Evolutionary conservation across 2,888 invertebrate species (phyloP), one percentile per base, ranked within the genome.

Genomic region (Agrochola circellaris): DNA sequence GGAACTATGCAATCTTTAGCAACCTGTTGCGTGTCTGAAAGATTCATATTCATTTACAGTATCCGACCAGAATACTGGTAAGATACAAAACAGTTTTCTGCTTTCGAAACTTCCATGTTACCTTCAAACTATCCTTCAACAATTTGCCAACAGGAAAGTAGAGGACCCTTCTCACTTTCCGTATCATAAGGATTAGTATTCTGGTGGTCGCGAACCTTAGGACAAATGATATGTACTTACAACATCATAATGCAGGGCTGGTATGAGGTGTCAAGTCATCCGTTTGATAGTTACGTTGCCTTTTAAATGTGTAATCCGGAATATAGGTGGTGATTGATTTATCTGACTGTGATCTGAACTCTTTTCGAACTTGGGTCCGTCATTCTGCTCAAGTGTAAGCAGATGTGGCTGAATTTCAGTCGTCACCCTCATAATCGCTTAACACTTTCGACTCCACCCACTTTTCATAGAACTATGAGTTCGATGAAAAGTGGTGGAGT

Each of bases 91-190:
- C 17, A 15, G n/a, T 23, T 30, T 48, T 23, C 42, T 30, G n/a
- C 20, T 42, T n/a, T 38, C 34, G 8, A 69, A 77, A 58, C 34
- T 66, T 78, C 69, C 81, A 70, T 20, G 5, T 34, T 17, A 66
- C 73, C 79, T 82, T 68, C 62, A 9, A n/a, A 42, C 2, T 34
- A 38, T 58, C 83, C 77, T 84, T 70, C 74, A 71, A 60, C 8
- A 66, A 64, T 60, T 61, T 75, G 85, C 77, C 77, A 81, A 81
- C 71, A 78, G 83, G 78, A 81, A 84, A 81, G 64, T 54, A 60
- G 64, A 13, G 34, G 13, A 65, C 64, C 68, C 65, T 70, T 70
- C 23, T 51, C 48, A 56, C 34, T 69, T 69, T 73, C 66, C 66
- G 30, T 51, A 13, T 48, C 2, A 20, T 26, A 0, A 13, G 20